These are phyloP conservation scores for Empis livida DNA, from an alignment of 2,888 invertebrate species.

Conservation along the genomic window DNA sequence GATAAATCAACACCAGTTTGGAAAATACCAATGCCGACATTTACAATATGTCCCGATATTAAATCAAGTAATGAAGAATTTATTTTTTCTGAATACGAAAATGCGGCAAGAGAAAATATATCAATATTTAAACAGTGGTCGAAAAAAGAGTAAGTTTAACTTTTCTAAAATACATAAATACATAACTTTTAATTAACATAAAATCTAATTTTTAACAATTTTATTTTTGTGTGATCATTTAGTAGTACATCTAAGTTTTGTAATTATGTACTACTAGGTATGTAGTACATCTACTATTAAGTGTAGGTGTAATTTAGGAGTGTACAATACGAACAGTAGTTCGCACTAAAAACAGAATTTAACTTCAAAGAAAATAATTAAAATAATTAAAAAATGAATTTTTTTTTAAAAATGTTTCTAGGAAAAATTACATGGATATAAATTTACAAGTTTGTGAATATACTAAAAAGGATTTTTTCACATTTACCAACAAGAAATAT, in stretches of 20 bases:
- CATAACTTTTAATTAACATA: too few relatives aligned
- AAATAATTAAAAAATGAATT: too few relatives aligned
- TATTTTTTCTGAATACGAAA: too few relatives aligned
- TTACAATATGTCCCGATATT: slow-evolving; percentile 12
- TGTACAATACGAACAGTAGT: too few relatives aligned
- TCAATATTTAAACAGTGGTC: too few relatives aligned
- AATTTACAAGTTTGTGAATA: not conserved
- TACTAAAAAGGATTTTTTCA: not conserved
- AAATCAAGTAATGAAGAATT: slow-evolving; percentile 3
- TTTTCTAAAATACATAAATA: not conserved
- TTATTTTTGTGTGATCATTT: not conserved
- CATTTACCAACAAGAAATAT: slow-evolving; percentile 1
- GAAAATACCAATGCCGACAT: slow-evolving; percentile 12
- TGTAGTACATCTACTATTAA: too few relatives aligned
- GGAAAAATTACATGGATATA: not conserved
- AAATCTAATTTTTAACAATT: not conserved
- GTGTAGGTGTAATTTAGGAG: too few relatives aligned
- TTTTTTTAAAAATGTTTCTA: not conserved
- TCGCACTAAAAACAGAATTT: too few relatives aligned
- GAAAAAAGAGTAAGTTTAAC: not conserved
- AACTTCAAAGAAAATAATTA: too few relatives aligned
- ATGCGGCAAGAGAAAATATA: not conserved
- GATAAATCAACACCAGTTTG: slow-evolving; percentile 41
- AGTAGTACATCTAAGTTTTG: too few relatives aligned
- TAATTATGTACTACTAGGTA: too few relatives aligned